These are phyloP conservation scores for Gonioctena quinquepunctata DNA, from an alignment of 1,140 invertebrate species.

Conservation along the genomic window DNA sequence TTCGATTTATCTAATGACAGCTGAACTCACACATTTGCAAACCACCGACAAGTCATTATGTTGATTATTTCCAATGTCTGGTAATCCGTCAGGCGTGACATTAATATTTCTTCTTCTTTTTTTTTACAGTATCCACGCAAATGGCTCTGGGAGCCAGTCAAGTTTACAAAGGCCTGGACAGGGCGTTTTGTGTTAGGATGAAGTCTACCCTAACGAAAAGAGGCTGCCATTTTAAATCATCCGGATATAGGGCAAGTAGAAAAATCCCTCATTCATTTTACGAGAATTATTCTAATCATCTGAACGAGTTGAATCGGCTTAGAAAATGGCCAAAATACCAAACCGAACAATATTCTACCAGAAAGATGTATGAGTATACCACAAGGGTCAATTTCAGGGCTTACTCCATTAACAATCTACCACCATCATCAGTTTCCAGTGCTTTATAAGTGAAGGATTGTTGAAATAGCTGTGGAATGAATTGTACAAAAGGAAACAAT, in stretches of 20 bases:
- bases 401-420: too few species aligned
- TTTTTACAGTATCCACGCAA: conserved; percentile 77
- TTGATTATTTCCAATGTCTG: conserved; percentile 5
- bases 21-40: neutral
- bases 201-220: conserved; percentile 96
- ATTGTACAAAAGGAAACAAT: too few species aligned
- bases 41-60: neutral
- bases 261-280: neutral
- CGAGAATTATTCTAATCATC: neutral
- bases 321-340: too few species aligned
- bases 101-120: conserved; percentile 26
- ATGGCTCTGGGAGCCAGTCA: conserved; percentile 80
- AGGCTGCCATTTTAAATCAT: conserved; percentile 97
- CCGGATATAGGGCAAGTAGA: conserved; percentile 89
- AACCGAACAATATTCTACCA: too few species aligned
- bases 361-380: too few species aligned
- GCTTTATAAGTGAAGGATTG: too few species aligned
- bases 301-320: neutral
- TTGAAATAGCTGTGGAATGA: too few species aligned
- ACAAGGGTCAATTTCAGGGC: too few species aligned
- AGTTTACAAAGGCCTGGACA: conserved; percentile 82
- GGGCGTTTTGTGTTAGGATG: conserved; percentile 96
- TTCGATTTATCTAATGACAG: neutral
- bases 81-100: neutral
- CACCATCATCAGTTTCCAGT: too few species aligned